These are phyloP conservation scores for Ephydatia muelleri DNA, from an alignment of 37 sponge, comb jelly and placozoan genomes.

Conservation along the genomic window DNA sequence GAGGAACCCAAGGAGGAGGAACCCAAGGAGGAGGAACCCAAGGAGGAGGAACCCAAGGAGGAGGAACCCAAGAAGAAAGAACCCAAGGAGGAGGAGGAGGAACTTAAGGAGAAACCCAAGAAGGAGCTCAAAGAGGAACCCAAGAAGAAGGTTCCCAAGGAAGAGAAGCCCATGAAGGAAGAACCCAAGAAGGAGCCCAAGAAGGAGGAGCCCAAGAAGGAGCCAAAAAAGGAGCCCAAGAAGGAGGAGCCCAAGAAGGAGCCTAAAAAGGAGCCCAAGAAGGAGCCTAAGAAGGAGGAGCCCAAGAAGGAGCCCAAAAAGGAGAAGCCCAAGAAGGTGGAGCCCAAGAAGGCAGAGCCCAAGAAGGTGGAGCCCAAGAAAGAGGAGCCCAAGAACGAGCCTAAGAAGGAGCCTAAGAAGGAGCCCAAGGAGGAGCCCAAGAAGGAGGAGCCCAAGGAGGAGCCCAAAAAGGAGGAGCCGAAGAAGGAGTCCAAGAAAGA, in stretches of 20 bases:
- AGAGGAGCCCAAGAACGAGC: too few species aligned
- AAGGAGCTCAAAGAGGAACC: slow-evolving; percentile 8
- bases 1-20: background rate
- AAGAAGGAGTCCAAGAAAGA: too few species aligned
- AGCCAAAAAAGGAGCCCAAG: background rate
- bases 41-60: background rate
- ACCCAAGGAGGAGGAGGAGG: background rate
- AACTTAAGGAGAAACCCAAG: background rate
- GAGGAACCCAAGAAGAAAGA: slow-evolving; percentile 13
- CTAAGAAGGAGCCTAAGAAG: too few species aligned
- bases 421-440: too few species aligned
- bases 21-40: background rate
- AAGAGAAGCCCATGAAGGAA: background rate
- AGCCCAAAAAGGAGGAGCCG: too few species aligned
- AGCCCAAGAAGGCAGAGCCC: too few species aligned
- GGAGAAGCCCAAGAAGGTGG: too few species aligned
- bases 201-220: background rate
- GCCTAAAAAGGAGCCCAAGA: too few species aligned
- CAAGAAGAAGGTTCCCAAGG: background rate
- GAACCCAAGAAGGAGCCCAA: background rate
- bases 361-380: too few species aligned
- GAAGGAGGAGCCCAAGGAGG: too few species aligned
- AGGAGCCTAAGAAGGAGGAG: background rate
- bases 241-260: background rate
- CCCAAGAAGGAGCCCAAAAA: too few species aligned